A percentile compares a stretch with the other conserved stretches of the same genome.
phyloP scores from a whole-genome alignment of 2,888 invertebrate species.

The Pseudoips prasinana region DNA sequence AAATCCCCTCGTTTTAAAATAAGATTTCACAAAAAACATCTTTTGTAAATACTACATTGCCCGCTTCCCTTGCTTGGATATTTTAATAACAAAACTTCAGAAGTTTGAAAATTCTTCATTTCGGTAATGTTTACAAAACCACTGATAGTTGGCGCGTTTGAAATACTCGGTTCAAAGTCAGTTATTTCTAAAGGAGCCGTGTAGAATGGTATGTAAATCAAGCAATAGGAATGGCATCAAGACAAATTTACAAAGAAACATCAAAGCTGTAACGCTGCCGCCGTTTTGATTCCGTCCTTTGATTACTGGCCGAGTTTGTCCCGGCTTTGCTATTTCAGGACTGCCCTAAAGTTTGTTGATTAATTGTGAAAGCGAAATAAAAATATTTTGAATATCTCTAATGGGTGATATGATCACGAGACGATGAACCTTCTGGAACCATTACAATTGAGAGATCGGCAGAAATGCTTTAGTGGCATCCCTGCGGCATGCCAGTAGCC shows the following conservation, averaged over 20 bases:
- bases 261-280: conserved; percentile 61
- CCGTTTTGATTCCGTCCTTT: conserved; percentile 70
- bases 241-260: conserved; percentile 63
- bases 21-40: conserved; percentile 44
- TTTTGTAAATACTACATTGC: conserved; percentile 29
- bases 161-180: conserved; percentile 32
- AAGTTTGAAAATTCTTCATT: conserved; percentile 19
- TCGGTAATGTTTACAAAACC: conserved; percentile 24
- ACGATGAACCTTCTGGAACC: neutral
- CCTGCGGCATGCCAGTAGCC: conserved; percentile 25
- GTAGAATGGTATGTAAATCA: conserved; percentile 42
- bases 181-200: conserved; percentile 29
- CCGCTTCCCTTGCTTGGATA: conserved; percentile 16
- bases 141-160: conserved; percentile 24
- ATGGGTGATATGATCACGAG: neutral
- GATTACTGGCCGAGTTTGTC: conserved; percentile 58
- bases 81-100: conserved; percentile 24
- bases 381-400: conserved; percentile 15
- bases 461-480: conserved; percentile 29
- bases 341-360: conserved; percentile 27
- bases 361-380: conserved; percentile 27
- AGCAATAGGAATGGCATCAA: conserved; percentile 42
- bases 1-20: conserved; percentile 55
- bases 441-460: conserved; percentile 4
- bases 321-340: conserved; percentile 58